Evolutionary conservation across 2,113 vertebrate species (phyloP).

Genomic region (Athene noctua): DNA sequence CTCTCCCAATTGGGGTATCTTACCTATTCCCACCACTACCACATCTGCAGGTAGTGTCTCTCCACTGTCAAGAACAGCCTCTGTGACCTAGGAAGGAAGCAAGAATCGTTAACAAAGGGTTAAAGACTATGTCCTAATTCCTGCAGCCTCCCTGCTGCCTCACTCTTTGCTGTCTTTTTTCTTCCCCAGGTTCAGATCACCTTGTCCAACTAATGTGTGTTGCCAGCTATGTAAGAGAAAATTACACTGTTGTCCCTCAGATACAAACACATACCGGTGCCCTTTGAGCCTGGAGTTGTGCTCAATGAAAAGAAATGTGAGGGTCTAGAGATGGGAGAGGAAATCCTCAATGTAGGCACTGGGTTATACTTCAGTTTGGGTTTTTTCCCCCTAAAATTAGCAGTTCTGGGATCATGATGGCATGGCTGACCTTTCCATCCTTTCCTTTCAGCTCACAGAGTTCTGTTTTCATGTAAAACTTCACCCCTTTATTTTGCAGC

Average conservation of each 20-base stretch:
- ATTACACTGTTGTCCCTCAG: not conserved
- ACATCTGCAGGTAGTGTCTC: constrained; percentile 77
- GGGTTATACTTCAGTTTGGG: not conserved
- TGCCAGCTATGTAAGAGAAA: not conserved
- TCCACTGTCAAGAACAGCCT: constrained; percentile 76
- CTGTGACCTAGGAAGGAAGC: constrained; percentile 72
- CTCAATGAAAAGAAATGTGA: not conserved
- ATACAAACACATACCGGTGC: not conserved
- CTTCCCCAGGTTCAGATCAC: not conserved
- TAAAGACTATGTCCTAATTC: constrained; percentile 28
- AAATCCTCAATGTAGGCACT: not conserved
- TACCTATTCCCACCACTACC: constrained; percentile 85
- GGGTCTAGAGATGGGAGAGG: not conserved
- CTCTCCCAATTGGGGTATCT: not conserved
- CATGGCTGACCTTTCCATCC: constrained; percentile 75
- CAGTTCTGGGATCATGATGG: not conserved
- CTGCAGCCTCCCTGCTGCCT: constrained; percentile 28
- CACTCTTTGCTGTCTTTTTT: constrained; percentile 4
- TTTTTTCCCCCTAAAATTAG: not conserved
- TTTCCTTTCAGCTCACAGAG: constrained; percentile 78
- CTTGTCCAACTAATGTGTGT: not conserved
- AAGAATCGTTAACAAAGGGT: not conserved
- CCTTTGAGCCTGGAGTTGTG: not conserved
- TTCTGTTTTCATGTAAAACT: constrained; percentile 80
- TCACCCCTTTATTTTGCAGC: constrained; percentile 80